A percentile compares a stretch with the other conserved stretches of the same genome.
These are phyloP conservation scores for Nomia melanderi DNA, from an alignment of 1,140 invertebrate genomes.

Conservation along the genomic window DNA sequence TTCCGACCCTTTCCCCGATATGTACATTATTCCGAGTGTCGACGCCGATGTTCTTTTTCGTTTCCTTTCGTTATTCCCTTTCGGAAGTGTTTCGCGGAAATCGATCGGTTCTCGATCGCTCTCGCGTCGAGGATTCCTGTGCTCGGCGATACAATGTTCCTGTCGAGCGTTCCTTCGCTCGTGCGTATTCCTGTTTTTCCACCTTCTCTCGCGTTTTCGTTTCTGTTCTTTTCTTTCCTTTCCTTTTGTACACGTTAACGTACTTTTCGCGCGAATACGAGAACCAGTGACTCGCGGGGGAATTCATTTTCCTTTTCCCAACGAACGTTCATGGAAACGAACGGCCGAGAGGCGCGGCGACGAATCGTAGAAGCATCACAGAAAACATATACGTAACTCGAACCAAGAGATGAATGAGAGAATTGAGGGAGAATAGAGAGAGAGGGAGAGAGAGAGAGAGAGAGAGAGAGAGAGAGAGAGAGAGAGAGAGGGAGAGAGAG, in stretches of 20 bases:
- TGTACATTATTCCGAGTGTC: too few relatives aligned
- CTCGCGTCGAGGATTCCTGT: too few relatives aligned
- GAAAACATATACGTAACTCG: conserved; percentile 48
- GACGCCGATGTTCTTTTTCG: too few relatives aligned
- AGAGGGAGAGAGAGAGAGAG: neutral
- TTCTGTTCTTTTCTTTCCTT: neutral
- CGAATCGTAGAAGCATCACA: conserved; percentile 14
- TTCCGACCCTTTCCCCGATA: conserved; percentile 5
- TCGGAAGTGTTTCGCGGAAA: neutral
- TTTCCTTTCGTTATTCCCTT: too few relatives aligned
- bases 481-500: neutral
- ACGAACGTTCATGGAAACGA: neutral
- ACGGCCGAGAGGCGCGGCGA: neutral
- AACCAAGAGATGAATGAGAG: neutral
- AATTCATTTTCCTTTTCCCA: neutral
- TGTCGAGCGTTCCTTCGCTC: neutral
- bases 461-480: neutral
- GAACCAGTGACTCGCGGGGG: neutral
- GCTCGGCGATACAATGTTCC: neutral
- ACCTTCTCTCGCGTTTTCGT: neutral
- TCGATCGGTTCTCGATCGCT: neutral
- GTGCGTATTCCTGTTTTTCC: neutral
- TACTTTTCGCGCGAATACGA: neutral
- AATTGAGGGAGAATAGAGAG: neutral
- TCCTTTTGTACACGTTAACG: neutral